Evolutionary conservation across 1,140 invertebrate genomes (phyloP).

Genomic region (Vanessa tameamea): DNA sequence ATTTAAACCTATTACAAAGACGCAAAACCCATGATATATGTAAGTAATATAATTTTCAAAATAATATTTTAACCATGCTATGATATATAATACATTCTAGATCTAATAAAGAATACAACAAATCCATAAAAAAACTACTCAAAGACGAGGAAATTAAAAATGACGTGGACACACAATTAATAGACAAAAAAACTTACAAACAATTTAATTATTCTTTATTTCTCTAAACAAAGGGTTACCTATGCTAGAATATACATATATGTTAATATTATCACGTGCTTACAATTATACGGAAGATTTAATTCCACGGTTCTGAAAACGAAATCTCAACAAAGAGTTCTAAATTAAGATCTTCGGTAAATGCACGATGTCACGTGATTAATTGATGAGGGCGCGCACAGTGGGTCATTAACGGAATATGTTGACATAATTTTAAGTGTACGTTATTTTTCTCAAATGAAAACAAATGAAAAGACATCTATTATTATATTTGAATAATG

Average conservation of each 20-base stretch:
- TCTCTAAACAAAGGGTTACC: slow-evolving; percentile 26
- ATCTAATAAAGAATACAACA: too few species aligned
- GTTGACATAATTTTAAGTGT: slow-evolving; percentile 7
- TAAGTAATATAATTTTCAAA: too few species aligned
- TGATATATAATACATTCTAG: too few species aligned
- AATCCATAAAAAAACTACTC: too few species aligned
- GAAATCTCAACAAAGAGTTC: slow-evolving; percentile 44
- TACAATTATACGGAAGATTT: slow-evolving; percentile 61
- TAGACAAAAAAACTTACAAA: too few species aligned
- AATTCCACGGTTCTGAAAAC: slow-evolving; percentile 48
- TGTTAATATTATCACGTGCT: slow-evolving; percentile 50
- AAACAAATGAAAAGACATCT: too few species aligned
- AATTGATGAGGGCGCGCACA: background rate
- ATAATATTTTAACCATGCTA: too few species aligned
- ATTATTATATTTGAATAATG: too few species aligned
- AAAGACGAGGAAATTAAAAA: too few species aligned
- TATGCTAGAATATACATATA: slow-evolving; percentile 14
- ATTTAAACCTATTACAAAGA: too few species aligned
- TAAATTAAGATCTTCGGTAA: slow-evolving; percentile 43
- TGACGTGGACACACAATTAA: too few species aligned
- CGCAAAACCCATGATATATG: too few species aligned
- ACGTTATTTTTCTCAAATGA: background rate
- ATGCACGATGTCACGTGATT: background rate
- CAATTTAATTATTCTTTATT: background rate
- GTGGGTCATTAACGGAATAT: slow-evolving; percentile 4